Percentiles rank a stretch among this genome's conserved stretches.
Evolutionary conservation across 92 coral and sea anemone species (phyloP).

Genomic region (Epizoanthus stellaris): DNA sequence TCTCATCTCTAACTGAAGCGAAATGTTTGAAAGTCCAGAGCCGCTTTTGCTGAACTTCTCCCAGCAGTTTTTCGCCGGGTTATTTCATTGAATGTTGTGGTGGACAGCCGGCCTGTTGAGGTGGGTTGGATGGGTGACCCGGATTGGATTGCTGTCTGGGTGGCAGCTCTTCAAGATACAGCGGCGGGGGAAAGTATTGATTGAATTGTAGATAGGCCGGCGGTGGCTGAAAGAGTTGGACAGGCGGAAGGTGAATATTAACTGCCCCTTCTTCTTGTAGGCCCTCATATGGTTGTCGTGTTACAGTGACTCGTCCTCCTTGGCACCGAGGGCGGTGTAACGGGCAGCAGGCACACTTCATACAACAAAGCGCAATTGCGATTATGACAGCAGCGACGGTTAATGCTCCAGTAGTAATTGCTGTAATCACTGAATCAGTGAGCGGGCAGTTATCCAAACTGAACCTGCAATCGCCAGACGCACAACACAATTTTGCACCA

Average conservation of each 20-base stretch:
- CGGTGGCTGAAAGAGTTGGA: background rate
- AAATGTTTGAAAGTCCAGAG: too few species aligned
- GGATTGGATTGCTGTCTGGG: background rate
- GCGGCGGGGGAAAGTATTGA: conserved; percentile 15
- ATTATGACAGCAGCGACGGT: background rate
- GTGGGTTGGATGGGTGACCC: background rate
- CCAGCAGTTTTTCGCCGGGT: too few species aligned
- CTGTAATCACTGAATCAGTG: background rate
- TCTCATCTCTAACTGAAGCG: too few species aligned
- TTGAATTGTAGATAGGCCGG: background rate
- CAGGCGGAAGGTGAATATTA: background rate
- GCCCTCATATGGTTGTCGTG: conserved; percentile 7
- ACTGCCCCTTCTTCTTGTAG: background rate
- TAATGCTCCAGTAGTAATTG: background rate
- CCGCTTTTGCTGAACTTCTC: too few species aligned
- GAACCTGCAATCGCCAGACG: conserved; percentile 24
- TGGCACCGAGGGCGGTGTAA: background rate
- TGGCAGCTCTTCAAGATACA: background rate
- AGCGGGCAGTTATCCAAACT: conserved; percentile 10
- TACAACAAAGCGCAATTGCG: background rate
- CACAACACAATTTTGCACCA: conserved; percentile 20
- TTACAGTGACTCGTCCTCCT: background rate
- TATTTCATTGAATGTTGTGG: background rate
- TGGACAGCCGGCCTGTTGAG: background rate
- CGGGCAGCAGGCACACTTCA: conserved; percentile 17